Conservation (phyloP, 2,113 vertebrate genomes). For the Hippocampus zosterae region DNA sequence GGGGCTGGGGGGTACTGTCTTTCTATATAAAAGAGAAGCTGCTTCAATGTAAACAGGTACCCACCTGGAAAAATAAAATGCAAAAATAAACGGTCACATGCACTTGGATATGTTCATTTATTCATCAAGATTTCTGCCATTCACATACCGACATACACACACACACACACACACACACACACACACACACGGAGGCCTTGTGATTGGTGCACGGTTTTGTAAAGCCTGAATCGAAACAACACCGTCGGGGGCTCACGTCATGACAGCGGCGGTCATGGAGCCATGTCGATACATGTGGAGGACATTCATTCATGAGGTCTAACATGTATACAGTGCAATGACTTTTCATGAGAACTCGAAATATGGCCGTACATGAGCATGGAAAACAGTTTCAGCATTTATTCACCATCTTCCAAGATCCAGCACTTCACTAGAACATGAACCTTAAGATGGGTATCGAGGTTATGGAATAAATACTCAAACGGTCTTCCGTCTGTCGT, state of each 20-base stretch:
- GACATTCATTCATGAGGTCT: conserved; percentile 29
- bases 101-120: conserved; percentile 62
- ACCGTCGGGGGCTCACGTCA: conserved; percentile 27
- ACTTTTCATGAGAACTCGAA: conserved; percentile 5
- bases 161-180: conserved; percentile 27
- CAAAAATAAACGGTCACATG: conserved; percentile 40
- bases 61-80: conserved; percentile 68
- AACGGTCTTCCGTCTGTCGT: not conserved
- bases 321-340: conserved; percentile 25
- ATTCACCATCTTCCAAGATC: too few species aligned
- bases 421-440: too few species aligned
- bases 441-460: not conserved
- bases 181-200: conserved; percentile 27
- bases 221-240: conserved; percentile 48
- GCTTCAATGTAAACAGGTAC: conserved; percentile 88
- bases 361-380: not conserved
- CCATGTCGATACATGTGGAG: conserved; percentile 19
- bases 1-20: conserved; percentile 63
- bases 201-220: conserved; percentile 48
- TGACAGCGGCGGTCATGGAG: conserved; percentile 21
- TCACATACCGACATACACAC: conserved; percentile 30
- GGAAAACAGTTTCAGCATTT: not conserved
- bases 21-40: conserved; percentile 84
- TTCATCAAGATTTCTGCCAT: conserved; percentile 61
- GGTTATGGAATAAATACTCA: not conserved